Base-by-base conservation (phyloP, 2,888 invertebrate species). In the Drosophila buzzatii region DNA sequence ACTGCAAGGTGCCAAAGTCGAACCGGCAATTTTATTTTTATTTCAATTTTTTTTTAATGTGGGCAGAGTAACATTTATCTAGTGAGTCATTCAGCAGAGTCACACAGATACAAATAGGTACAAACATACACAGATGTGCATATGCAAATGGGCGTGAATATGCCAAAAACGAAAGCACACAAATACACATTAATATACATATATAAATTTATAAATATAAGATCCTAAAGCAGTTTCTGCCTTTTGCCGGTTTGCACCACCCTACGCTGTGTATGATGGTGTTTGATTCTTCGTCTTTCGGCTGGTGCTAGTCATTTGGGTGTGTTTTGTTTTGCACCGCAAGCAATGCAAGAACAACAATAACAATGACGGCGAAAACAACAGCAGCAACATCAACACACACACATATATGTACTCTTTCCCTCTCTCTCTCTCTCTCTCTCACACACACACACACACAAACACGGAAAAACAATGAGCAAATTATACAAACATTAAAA, bases 261-360 rank as follows among this genome's bases (percentile, higher is more conserved):
- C 52, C 37, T 20, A 45, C 18, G 10, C 6, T 55, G 10, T 31
- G 59, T 35, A 66, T 67, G 64, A 58, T 59, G 61, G 55, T 76
- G 47, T 57, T 62, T 45, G 31, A 12, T 58, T 49, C 52, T 58
- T 49, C 52, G 51, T 52, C 47, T 59, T 37, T 65, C 51, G 35
- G 33, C 39, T 52, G 33, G 52, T 52, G 53, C 42, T 45, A 70
- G 51, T 77, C 70, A 70, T 79, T 78, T 78, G 78, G 78, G 78
- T 71, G 78, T 78, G 78, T 78, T 78, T 78, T 78, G 78, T 78
- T 78, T 78, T 79, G 78, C 71, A 79, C 76, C 67, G 77, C 71
- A 79, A 62, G 41, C 59, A 59, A 74, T 39, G 44, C 65, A 66
- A 73, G 56, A 73, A 66, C 73, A 68, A 69, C 73, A 67, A 73